Evolutionary conservation across 2,888 invertebrate species (phyloP), one percentile per base, ranked within the genome.

Genomic region (Apamea sordens): DNA sequence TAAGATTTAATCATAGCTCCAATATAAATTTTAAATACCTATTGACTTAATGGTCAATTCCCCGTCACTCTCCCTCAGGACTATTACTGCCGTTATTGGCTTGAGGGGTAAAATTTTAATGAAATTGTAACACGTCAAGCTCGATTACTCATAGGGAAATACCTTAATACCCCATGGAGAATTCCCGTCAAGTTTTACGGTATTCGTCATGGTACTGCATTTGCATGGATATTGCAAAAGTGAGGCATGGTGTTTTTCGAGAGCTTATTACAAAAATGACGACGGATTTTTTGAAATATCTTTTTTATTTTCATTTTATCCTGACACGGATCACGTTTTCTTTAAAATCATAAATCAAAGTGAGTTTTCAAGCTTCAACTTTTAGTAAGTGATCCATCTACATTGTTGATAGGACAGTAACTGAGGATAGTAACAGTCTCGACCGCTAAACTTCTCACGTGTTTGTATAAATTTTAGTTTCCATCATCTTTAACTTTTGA

Each of bases 121-220:
- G 87, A 79, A 77, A 79, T 82, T 82, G 73, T 75, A 71, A 76
- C 82, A 88, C 80, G 86, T 87, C 80, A 83, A 63, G 69, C 78
- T 73, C 80, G 73, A 88, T 89, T 89, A 89, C 83, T 89, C 89
- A 88, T 76, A 53, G 86, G 89, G 70, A 88, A 79, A 88, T 89
- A 88, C 89, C 88, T 64, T 74, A 65, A 82, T 71, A 72, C 79
- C 59, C 77, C 59, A 80, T 71, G 56, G 76, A 86, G 69, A 73
- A 70, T 82, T 83, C 78, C 80, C 82, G 79, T 68, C 53, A 32
- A 28, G 36, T 68, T 79, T 80, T 64, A 63, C 59, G 73, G 50
- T 75, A 70, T 70, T 70, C 73, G 70, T 84, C 76, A 77, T 65
- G 73, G 72, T 28, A 67, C 67, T 86, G 59, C 44, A 80, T 79